phyloP scores from a whole-genome alignment of 1,140 invertebrate genomes.

The Teleopsis dalmanni region DNA sequence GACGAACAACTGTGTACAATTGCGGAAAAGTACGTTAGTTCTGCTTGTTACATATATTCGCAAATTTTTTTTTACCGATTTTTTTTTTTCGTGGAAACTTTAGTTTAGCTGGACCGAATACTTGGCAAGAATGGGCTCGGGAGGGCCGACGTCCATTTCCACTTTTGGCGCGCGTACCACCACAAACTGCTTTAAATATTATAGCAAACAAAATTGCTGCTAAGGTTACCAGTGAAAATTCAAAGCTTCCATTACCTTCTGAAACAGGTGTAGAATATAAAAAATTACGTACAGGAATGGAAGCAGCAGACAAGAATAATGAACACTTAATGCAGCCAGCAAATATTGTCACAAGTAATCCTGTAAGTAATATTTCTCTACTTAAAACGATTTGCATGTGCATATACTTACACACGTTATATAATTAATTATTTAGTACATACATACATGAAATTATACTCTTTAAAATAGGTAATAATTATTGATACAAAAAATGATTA shows the following conservation, averaged over 20 bases:
- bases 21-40: conserved; percentile 66
- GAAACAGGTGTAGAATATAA: conserved; percentile 27
- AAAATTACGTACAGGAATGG: conserved; percentile 16
- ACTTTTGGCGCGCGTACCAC: conserved; percentile 68
- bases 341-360: conserved; percentile 31
- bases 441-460: neutral
- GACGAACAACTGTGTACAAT: conserved; percentile 83
- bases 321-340: conserved; percentile 5
- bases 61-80: conserved; percentile 13
- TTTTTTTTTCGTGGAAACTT: conserved; percentile 28
- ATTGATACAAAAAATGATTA: neutral
- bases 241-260: conserved; percentile 41
- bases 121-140: conserved; percentile 73
- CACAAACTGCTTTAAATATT: conserved; percentile 74
- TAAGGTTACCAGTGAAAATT: conserved; percentile 47
- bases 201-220: conserved; percentile 64
- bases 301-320: neutral
- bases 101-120: conserved; percentile 73
- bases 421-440: neutral
- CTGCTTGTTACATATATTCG: neutral
- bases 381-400: neutral
- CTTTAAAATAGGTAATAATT: neutral
- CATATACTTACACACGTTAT: conserved; percentile 23
- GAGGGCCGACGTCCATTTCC: conserved; percentile 77
- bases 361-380: conserved; percentile 25